phyloP scores from a whole-genome alignment of 2,797 vertebrate species.

The Halcyon leucocephala region DNA sequence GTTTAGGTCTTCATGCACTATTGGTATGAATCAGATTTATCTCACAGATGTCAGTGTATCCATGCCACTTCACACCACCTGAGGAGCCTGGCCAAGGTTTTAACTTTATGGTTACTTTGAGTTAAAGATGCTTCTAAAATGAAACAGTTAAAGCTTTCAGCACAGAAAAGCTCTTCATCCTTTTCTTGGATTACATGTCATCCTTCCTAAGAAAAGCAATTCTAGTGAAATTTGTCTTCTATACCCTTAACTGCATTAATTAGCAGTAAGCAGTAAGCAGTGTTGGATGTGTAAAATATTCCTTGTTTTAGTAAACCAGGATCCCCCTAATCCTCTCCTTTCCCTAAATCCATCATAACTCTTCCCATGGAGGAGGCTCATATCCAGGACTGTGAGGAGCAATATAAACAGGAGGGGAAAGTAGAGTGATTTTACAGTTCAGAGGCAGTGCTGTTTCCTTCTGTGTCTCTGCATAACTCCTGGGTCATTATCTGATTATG shows the following conservation, averaged over 20 bases:
- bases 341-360: neutral
- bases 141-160: neutral
- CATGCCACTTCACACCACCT: neutral
- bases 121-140: neutral
- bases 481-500: neutral
- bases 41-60: neutral
- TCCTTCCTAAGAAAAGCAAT: neutral
- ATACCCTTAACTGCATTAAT: neutral
- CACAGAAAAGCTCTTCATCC: neutral
- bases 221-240: neutral
- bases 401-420: neutral
- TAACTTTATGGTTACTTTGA: neutral
- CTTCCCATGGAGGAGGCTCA: neutral
- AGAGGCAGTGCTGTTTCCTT: neutral
- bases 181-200: neutral
- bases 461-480: neutral
- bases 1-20: neutral
- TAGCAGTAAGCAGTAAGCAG: neutral
- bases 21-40: neutral
- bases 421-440: neutral
- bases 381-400: neutral
- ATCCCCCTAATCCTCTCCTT: neutral
- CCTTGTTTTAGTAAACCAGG: neutral
- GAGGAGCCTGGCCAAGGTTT: neutral
- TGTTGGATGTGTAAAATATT: neutral